phyloP scores from a whole-genome alignment of 2,888 invertebrate species.

The Adelphocoris suturalis region DNA sequence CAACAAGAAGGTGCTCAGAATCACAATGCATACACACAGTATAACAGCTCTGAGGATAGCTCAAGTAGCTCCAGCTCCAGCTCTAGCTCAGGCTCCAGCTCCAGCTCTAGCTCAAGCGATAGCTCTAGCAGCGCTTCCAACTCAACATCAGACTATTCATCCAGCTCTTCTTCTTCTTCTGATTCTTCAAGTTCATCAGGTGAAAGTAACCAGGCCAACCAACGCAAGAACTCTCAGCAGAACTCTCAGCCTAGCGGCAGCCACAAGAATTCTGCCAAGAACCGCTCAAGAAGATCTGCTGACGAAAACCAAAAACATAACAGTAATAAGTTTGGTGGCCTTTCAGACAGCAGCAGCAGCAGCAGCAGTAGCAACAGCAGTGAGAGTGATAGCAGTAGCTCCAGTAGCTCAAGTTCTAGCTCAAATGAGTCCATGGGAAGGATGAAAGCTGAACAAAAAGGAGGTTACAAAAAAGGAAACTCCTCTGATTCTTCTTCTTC shows the following conservation, averaged over 20 bases:
- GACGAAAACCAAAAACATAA: neutral
- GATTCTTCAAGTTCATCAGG: slow-evolving; percentile 61
- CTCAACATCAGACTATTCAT: slow-evolving; percentile 54
- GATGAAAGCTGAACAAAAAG: neutral
- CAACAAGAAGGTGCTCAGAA: slow-evolving; percentile 72
- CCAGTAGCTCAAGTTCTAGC: slow-evolving; percentile 66
- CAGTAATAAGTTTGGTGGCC: neutral
- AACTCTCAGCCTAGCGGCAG: neutral
- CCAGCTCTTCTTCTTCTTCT: slow-evolving; percentile 56
- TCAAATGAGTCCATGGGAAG: slow-evolving; percentile 67
- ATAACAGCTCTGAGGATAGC: slow-evolving; percentile 70
- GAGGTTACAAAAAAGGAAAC: slow-evolving; percentile 26
- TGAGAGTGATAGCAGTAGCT: slow-evolving; percentile 73
- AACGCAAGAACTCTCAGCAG: neutral
- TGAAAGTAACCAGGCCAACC: slow-evolving; percentile 56
- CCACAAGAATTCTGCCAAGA: slow-evolving; percentile 28
- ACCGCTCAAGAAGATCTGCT: slow-evolving; percentile 49
- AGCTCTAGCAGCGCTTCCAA: neutral
- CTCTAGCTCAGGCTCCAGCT: slow-evolving; percentile 12
- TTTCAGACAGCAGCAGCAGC: slow-evolving; percentile 59
- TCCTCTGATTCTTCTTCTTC: slow-evolving; percentile 65
- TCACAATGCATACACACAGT: slow-evolving; percentile 62
- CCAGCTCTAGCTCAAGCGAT: slow-evolving; percentile 70
- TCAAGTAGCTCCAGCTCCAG: slow-evolving; percentile 64
- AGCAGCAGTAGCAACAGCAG: slow-evolving; percentile 70